Conservation (phyloP, 2,797 vertebrate species). For the Sphenopsis melanotis region DNA sequence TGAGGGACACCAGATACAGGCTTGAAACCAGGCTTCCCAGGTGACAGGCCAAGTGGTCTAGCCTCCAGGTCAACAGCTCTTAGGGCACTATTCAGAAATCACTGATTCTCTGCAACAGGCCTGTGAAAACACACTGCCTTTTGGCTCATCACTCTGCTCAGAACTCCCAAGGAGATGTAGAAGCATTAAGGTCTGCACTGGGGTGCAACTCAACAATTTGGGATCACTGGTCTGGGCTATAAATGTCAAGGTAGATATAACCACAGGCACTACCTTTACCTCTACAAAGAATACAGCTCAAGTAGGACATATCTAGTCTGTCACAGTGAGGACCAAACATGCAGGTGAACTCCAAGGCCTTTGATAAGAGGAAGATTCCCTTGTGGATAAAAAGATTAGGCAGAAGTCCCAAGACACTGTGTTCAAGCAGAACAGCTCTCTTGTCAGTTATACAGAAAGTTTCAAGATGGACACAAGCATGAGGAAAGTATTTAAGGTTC, state of each 20-base stretch:
- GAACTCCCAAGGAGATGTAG: not conserved
- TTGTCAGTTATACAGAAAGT: not conserved
- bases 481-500: not conserved
- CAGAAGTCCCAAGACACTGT: not conserved
- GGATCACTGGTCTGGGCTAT: not conserved
- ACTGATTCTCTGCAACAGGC: not conserved
- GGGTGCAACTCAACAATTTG: not conserved
- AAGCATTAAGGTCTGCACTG: not conserved
- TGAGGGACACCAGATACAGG: not conserved
- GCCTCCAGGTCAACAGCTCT: not conserved
- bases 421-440: not conserved
- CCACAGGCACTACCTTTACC: not conserved
- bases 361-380: not conserved
- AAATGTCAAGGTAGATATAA: not conserved
- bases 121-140: not conserved
- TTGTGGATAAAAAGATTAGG: not conserved
- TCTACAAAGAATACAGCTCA: not conserved
- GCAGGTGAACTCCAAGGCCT: not conserved
- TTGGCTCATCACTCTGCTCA: not conserved
- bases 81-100: not conserved
- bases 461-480: not conserved
- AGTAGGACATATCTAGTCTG: accelerated
- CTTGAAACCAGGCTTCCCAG: not conserved
- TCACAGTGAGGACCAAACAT: not conserved
- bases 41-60: not conserved